Percentiles rank a stretch among this genome's conserved stretches.
phyloP scores from a whole-genome alignment of 1,140 invertebrate species.

The Akabosia matsudoensis region DNA sequence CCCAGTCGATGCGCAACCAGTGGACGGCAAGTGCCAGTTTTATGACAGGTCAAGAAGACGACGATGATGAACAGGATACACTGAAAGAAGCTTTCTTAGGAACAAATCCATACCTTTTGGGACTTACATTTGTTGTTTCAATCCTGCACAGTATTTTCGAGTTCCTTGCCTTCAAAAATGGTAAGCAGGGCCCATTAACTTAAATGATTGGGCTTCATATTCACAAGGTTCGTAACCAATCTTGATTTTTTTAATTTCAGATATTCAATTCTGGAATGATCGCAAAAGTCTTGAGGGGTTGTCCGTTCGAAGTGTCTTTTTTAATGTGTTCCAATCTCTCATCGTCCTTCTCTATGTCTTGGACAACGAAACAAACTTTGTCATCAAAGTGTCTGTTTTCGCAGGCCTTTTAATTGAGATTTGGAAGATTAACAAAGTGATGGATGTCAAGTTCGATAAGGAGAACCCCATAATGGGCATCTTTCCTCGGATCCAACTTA shows the following conservation, averaged over 20 bases:
- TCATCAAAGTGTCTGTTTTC: constrained; percentile 86
- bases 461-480: constrained; percentile 71
- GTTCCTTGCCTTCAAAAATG: constrained; percentile 98
- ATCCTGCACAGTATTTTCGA: constrained; percentile 97
- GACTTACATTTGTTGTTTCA: constrained; percentile 85
- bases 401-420: constrained; percentile 95
- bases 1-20: constrained; percentile 84
- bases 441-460: constrained; percentile 76
- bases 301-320: constrained; percentile 97
- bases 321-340: constrained; percentile 94
- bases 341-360: constrained; percentile 94
- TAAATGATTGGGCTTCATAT: not conserved
- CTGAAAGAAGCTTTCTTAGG: constrained; percentile 95
- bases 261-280: constrained; percentile 99
- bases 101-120: constrained; percentile 93
- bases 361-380: constrained; percentile 97
- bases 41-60: constrained; percentile 65
- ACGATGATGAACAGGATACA: constrained; percentile 92
- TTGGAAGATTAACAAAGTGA: constrained; percentile 98
- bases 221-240: constrained; percentile 11
- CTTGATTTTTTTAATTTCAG: constrained; percentile 55
- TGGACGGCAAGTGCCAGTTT: constrained; percentile 59
- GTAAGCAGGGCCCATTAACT: no score
- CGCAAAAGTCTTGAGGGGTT: constrained; percentile 94
- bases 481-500: constrained; percentile 74